Percentiles rank a stretch among this genome's conserved stretches.
Evolutionary conservation across 2,888 invertebrate genomes (phyloP).

Genomic region (Drosophila vallismaia): DNA sequence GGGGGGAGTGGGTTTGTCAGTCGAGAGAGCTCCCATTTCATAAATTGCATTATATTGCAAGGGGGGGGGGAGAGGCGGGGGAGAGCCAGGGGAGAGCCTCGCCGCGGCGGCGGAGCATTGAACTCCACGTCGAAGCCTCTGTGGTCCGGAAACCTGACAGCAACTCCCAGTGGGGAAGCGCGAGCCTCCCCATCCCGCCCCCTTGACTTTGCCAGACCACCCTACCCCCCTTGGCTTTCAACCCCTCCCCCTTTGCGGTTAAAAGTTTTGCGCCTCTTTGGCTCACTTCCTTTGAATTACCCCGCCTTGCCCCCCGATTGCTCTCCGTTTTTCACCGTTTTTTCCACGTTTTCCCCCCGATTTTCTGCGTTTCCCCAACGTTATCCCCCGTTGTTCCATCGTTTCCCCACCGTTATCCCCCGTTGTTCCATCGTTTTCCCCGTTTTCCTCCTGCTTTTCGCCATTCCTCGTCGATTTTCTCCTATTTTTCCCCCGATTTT

Average conservation of each 20-base stretch:
- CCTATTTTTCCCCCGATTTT: no score
- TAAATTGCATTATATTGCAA: constrained; percentile 61
- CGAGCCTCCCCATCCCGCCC: background rate
- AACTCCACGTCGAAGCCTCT: constrained; percentile 38
- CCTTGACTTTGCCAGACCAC: background rate
- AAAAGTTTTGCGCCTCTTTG: constrained; percentile 30
- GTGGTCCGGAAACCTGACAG: constrained; percentile 54
- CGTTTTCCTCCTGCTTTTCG: no score
- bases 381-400: no score
- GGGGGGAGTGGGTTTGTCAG: constrained; percentile 18
- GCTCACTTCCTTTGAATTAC: constrained; percentile 28
- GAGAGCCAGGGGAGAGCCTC: constrained; percentile 5
- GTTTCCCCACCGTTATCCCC: no score
- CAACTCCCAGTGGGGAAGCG: constrained; percentile 34
- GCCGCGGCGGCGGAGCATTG: constrained; percentile 44
- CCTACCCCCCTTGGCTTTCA: no score
- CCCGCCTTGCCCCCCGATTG: background rate
- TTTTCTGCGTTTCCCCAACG: no score
- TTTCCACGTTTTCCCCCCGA: no score
- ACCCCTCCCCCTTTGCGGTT: background rate
- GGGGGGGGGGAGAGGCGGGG: background rate
- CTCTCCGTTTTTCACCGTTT: no score
- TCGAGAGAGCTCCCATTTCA: constrained; percentile 50
- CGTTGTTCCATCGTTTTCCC: no score
- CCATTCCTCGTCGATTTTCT: no score